These are phyloP conservation scores for Sinohyriopsis cumingii DNA, from an alignment of 2,888 invertebrate genomes.

Conservation along the genomic window DNA sequence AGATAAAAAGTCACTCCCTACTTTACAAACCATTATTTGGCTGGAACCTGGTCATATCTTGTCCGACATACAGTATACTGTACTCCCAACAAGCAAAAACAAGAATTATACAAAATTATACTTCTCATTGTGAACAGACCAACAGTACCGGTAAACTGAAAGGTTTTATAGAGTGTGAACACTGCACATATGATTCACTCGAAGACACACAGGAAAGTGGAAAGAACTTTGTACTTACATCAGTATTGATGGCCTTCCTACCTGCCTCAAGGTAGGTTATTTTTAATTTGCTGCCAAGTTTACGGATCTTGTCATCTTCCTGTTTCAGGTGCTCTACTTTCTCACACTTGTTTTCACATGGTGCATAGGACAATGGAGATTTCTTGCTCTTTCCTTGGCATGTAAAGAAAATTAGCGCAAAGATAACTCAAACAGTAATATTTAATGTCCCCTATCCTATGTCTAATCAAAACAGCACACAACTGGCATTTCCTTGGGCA, in stretches of 20 bases:
- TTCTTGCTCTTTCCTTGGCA: constrained; percentile 40
- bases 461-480: background rate
- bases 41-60: too few relatives aligned
- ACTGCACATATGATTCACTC: too few relatives aligned
- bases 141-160: background rate
- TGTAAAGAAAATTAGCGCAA: background rate
- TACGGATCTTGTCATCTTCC: constrained; percentile 41
- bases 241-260: constrained; percentile 9
- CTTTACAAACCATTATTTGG: too few relatives aligned
- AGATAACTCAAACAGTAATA: background rate
- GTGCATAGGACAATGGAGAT: constrained; percentile 46
- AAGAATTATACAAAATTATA: background rate
- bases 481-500: background rate
- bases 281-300: constrained; percentile 43
- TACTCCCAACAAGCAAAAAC: too few relatives aligned
- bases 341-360: constrained; percentile 55
- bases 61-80: too few relatives aligned
- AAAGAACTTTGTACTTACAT: constrained; percentile 2
- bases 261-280: constrained; percentile 46
- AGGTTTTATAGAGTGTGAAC: background rate
- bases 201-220: too few relatives aligned
- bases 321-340: constrained; percentile 30
- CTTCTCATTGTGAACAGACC: background rate
- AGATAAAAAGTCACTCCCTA: too few relatives aligned
- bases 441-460: background rate